Evolutionary conservation across 35 echinoderm and acorn worm species (phyloP).

Genomic region (Patiria miniata): DNA sequence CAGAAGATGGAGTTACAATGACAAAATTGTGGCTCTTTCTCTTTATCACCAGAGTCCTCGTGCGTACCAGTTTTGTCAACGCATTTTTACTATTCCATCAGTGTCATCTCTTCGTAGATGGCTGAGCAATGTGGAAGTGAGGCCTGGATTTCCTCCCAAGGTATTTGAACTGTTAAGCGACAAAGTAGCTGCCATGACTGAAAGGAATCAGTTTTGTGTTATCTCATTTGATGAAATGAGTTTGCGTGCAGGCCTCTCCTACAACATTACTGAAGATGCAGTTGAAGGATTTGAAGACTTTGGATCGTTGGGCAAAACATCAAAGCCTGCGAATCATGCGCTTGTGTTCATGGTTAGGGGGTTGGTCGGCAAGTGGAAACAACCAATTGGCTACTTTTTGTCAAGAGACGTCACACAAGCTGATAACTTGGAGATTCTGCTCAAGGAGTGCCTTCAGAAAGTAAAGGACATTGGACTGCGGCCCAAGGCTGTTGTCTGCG

Average conservation of each 20-base stretch:
- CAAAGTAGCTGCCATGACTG: slow-evolving; percentile 32
- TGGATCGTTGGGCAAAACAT: slow-evolving; percentile 29
- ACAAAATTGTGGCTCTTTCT: slow-evolving; percentile 54
- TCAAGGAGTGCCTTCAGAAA: slow-evolving; percentile 46
- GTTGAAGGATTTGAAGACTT: slow-evolving; percentile 72
- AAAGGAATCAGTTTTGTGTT: slow-evolving; percentile 51
- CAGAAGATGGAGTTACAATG: slow-evolving; percentile 41
- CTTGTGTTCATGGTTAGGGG: slow-evolving; percentile 66
- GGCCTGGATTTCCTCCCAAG: slow-evolving; percentile 41
- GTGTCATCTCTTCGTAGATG: slow-evolving; percentile 36
- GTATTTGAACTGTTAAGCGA: slow-evolving; percentile 41
- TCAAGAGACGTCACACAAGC: slow-evolving; percentile 19
- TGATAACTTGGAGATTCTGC: background rate
- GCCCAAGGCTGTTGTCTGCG: slow-evolving; percentile 48
- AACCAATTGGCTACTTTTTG: no score
- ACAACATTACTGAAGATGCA: slow-evolving; percentile 48
- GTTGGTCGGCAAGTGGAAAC: no score
- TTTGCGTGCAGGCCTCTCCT: slow-evolving; percentile 41
- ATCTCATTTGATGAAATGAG: slow-evolving; percentile 54
- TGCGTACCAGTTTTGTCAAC: slow-evolving; percentile 22
- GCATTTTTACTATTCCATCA: slow-evolving; percentile 51
- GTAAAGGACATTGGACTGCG: slow-evolving; percentile 46
- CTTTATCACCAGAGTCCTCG: no score
- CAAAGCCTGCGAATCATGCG: slow-evolving; percentile 52
- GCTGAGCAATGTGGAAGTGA: slow-evolving; percentile 40